phyloP scores from a whole-genome alignment of 2,888 invertebrate species.

The Amphiduros pacificus region DNA sequence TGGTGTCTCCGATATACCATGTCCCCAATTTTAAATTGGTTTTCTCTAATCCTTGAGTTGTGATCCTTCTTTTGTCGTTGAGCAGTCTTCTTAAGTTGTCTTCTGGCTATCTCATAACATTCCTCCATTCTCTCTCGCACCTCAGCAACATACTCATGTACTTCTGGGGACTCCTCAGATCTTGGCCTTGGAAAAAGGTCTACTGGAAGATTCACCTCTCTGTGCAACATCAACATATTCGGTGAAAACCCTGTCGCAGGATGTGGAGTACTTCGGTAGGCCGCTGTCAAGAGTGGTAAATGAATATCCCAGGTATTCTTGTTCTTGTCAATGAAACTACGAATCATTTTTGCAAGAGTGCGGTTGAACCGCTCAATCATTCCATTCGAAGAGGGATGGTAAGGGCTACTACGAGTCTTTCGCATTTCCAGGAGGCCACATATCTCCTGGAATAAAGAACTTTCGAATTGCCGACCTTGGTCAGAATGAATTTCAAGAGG shows the following conservation, averaged over 20 bases:
- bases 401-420: conserved; percentile 21
- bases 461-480: conserved; percentile 24
- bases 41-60: too few species aligned
- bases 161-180: too few species aligned
- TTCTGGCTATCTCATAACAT: too few species aligned
- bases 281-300: conserved; percentile 31
- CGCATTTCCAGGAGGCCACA: conserved; percentile 24
- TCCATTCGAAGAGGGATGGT: conserved; percentile 32
- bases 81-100: too few species aligned
- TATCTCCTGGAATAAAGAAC: conserved; percentile 21
- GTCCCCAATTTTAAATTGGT: too few species aligned
- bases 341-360: conserved; percentile 32
- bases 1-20: too few species aligned
- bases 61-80: too few species aligned
- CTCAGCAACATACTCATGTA: too few species aligned
- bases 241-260: conserved; percentile 29
- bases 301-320: conserved; percentile 38
- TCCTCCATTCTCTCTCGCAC: too few species aligned
- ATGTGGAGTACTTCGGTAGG: conserved; percentile 31
- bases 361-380: conserved; percentile 37
- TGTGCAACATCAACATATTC: conserved; percentile 12
- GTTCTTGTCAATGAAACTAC: conserved; percentile 31
- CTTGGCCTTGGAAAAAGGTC: too few species aligned
- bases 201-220: too few species aligned
- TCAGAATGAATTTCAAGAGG: conserved; percentile 28